Conservation (phyloP, 1,140 invertebrate genomes). For the Nixonia krombeini region DNA sequence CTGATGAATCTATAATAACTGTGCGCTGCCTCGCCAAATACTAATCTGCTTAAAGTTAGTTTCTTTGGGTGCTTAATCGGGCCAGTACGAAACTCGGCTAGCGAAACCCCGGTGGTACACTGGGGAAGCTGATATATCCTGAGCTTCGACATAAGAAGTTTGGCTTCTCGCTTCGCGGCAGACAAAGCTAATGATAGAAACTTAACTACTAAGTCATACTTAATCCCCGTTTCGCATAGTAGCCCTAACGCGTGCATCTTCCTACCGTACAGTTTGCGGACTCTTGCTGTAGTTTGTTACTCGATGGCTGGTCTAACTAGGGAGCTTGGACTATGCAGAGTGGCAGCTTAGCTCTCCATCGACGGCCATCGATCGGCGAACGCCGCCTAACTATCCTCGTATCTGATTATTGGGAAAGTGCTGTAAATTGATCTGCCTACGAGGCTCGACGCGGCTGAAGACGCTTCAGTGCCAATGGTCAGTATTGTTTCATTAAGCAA, state of each 20-base stretch:
- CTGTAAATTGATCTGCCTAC: background rate
- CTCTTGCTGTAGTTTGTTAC: constrained; percentile 36
- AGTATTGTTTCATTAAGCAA: too few species aligned
- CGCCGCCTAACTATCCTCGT: constrained; percentile 1
- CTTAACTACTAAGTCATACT: constrained; percentile 68
- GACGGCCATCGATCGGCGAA: constrained; percentile 48
- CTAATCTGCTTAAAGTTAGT: too few species aligned
- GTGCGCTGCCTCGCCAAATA: too few species aligned
- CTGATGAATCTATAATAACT: too few species aligned
- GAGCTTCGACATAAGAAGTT: constrained; percentile 35
- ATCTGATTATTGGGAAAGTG: constrained; percentile 27
- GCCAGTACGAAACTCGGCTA: constrained; percentile 19
- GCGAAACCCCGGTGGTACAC: constrained; percentile 48
- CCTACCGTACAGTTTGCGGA: constrained; percentile 18
- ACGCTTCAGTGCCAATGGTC: too few species aligned
- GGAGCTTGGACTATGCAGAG: constrained; percentile 51
- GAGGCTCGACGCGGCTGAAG: background rate
- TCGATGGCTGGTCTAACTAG: constrained; percentile 33
- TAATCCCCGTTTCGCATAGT: constrained; percentile 51
- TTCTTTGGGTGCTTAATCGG: constrained; percentile 31
- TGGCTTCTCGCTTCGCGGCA: constrained; percentile 11
- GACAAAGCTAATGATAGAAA: constrained; percentile 64
- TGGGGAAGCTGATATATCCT: constrained; percentile 6
- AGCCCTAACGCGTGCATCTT: constrained; percentile 14
- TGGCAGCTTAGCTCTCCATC: constrained; percentile 49